These are phyloP conservation scores for Peromyscus polionotus DNA, from an alignment of 2,113 vertebrate species.

Conservation along the genomic window DNA sequence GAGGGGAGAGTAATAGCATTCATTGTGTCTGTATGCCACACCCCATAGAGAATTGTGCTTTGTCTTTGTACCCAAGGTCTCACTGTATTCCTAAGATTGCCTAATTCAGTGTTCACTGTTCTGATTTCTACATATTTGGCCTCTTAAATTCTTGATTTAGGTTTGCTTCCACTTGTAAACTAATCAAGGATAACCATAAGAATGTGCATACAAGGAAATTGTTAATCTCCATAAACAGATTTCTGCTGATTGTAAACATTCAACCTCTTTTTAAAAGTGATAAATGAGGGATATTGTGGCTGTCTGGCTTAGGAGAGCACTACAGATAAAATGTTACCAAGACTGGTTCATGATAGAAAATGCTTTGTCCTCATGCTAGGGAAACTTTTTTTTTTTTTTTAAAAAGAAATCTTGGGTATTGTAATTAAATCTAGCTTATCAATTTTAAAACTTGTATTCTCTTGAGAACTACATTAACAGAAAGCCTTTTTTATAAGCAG, in stretches of 20 bases:
- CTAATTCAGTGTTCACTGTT: conserved; percentile 44
- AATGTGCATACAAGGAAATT: conserved; percentile 65
- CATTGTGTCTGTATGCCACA: conserved; percentile 29
- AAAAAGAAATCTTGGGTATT: conserved; percentile 47
- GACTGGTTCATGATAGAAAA: conserved; percentile 66
- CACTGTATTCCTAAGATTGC: conserved; percentile 61
- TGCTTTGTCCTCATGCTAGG: conserved; percentile 67
- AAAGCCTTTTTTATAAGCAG: conserved; percentile 35
- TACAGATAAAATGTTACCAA: conserved; percentile 68
- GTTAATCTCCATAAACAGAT: neutral
- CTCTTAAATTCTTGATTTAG: neutral
- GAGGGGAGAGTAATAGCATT: conserved; percentile 65
- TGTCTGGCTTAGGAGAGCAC: conserved; percentile 70
- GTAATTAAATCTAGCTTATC: conserved; percentile 50
- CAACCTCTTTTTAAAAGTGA: conserved; percentile 34
- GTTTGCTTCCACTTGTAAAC: conserved; percentile 68
- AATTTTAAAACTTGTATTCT: conserved; percentile 65
- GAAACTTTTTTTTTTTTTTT: conserved; percentile 1
- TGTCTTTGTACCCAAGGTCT: neutral
- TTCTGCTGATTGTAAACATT: conserved; percentile 33
- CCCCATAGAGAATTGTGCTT: conserved; percentile 2
- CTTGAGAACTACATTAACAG: conserved; percentile 61
- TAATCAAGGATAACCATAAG: neutral
- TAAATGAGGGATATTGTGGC: conserved; percentile 38
- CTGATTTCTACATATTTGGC: conserved; percentile 37